These are phyloP conservation scores for Ovibos moschatus DNA, from an alignment of 2,113 vertebrate species.

Conservation along the genomic window DNA sequence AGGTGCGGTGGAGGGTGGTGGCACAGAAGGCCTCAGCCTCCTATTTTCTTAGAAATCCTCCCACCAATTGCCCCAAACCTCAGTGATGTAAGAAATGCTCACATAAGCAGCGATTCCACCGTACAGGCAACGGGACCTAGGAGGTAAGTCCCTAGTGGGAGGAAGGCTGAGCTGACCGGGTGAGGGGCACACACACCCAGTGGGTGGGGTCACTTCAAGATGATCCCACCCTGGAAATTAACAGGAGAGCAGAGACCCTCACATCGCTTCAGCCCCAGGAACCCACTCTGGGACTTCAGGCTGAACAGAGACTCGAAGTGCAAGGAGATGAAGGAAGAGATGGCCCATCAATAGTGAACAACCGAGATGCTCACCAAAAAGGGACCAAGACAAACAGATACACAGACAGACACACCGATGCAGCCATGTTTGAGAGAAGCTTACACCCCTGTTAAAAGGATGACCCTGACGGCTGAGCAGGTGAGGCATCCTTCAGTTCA, in stretches of 20 bases:
- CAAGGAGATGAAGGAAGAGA: background rate
- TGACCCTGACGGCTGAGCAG: background rate
- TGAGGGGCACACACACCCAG: rapidly evolving
- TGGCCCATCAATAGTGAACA: rapidly evolving
- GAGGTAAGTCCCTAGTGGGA: rapidly evolving
- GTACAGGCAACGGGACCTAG: rapidly evolving
- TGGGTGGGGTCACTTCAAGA: rapidly evolving
- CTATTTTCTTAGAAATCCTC: background rate
- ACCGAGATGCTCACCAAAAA: no score
- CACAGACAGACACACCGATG: background rate
- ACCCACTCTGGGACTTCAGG: rapidly evolving
- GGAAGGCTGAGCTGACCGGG: no score
- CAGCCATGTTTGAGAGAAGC: rapidly evolving
- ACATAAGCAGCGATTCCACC: rapidly evolving
- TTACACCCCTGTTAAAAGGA: rapidly evolving
- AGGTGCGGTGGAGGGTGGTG: rapidly evolving
- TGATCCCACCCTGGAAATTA: rapidly evolving
- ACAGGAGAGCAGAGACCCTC: rapidly evolving
- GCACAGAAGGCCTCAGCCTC: background rate
- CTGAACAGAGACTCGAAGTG: background rate
- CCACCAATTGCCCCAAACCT: background rate
- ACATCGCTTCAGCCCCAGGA: background rate
- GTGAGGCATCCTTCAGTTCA: rapidly evolving
- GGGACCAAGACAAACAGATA: background rate
- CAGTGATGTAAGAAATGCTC: no score